Conservation (phyloP, 2,797 vertebrate species). For the Girardinus metallicus region DNA sequence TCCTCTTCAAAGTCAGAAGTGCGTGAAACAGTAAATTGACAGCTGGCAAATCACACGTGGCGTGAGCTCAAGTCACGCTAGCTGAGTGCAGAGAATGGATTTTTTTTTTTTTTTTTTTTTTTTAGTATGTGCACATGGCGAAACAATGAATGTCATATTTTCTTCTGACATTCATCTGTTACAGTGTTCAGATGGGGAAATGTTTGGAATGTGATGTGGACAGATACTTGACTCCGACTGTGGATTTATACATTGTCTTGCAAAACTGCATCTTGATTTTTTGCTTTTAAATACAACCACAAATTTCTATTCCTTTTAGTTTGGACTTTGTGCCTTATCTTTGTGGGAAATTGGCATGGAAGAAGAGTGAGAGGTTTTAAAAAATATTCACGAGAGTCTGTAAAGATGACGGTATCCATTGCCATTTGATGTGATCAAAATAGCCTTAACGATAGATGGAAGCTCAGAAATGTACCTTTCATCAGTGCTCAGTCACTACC, state of each 20-base stretch:
- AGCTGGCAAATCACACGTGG: constrained; percentile 3
- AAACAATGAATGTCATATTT: constrained; percentile 9
- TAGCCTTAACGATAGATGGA: background rate
- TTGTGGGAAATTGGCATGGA: background rate
- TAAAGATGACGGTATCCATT: background rate
- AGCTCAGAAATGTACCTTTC: background rate
- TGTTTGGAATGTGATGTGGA: constrained; percentile 12
- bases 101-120: background rate
- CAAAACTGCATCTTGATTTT: background rate
- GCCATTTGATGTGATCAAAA: background rate
- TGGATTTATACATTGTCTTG: background rate
- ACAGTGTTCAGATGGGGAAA: constrained; percentile 32
- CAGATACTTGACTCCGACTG: constrained; percentile 12
- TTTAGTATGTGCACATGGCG: background rate
- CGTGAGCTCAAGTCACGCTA: background rate
- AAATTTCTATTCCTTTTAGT: background rate
- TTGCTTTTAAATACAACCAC: background rate
- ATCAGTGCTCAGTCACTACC: background rate
- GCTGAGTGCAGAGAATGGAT: background rate
- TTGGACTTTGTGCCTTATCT: background rate
- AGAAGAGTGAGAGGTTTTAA: background rate
- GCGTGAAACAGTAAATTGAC: background rate
- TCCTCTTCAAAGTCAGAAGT: background rate
- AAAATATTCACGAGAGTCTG: background rate
- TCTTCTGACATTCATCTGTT: constrained; percentile 48